Base-by-base conservation (phyloP, 2,113 vertebrate species). In the Panthera leo region DNA sequence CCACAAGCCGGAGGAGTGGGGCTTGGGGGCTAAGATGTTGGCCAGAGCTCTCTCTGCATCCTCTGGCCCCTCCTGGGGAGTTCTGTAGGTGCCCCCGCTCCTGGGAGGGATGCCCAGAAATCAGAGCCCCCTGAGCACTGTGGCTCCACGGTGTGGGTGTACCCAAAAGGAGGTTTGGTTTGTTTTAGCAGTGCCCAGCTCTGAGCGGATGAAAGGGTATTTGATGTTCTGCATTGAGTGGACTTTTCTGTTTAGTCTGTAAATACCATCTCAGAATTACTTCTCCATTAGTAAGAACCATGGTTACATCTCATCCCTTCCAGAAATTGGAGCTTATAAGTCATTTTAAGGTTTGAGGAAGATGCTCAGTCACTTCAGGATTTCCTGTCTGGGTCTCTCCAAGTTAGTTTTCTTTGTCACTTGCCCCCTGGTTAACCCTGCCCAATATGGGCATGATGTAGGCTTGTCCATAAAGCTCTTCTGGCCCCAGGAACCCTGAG, bases 221-320 rank as follows among this genome's bases (percentile, higher is more conserved):
- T 82, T 51, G 51, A 27, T 91, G 23, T 71, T 94, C 29, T 82
- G 11, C 25, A 4, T 15, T 61, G 51, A 93, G 31, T 12, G 48
- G 51, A 16, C 25, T 73, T 67, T 91, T 85, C 53, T 87, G n/a
- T 75, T 87, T 21, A 87, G 36, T 86, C 78, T 97, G 16, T 89
- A 68, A 92, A 78, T 67, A 76, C 23, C 29, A 53, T 61, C 92
- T 96, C 51, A 92, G 10, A 82, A 48, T 90, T 55, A 75, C 42
- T 85, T 91, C 21, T 76, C 36, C 67, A 75, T n/a, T 73, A 67
- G 18, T 31, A 42, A 90, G 95, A 96, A 53, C 51, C 16, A 7
- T 67, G 29, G 73, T 79, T 90, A 25, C 29, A 36, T 82, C 45
- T 89, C n/a, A 55, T 71, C 53, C 39, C 88, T 91, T 39, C 14